Percentiles rank a stretch among this genome's conserved stretches.
These are phyloP conservation scores for Atherinosoma microstoma DNA, from an alignment of 2,797 vertebrate genomes.

Conservation along the genomic window DNA sequence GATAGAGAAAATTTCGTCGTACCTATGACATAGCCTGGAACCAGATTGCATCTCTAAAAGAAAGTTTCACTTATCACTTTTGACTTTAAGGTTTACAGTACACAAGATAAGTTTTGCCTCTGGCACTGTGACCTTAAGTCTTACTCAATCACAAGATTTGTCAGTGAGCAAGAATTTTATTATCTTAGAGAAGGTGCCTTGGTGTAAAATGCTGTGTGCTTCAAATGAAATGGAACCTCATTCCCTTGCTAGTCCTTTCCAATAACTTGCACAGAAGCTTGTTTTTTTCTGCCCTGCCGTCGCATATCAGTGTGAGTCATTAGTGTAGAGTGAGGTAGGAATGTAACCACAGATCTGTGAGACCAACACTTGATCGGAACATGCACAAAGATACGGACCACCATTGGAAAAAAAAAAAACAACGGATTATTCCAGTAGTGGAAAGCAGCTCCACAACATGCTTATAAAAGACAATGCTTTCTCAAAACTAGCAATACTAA, in stretches of 20 bases:
- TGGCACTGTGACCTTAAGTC: constrained; percentile 55
- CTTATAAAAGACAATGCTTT: constrained; percentile 38
- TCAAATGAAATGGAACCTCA: constrained; percentile 33
- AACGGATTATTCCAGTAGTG: constrained; percentile 1
- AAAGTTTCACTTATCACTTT: constrained; percentile 38
- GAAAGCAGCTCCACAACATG: constrained; percentile 38
- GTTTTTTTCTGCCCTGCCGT: constrained; percentile 26
- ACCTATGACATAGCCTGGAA: constrained; percentile 16
- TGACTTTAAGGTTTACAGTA: constrained; percentile 25
- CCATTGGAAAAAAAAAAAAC: background rate
- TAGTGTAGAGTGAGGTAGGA: background rate
- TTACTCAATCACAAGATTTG: constrained; percentile 22
- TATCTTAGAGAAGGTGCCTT: constrained; percentile 38
- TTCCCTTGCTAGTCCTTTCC: constrained; percentile 26
- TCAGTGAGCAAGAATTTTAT: constrained; percentile 23
- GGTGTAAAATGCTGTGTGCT: constrained; percentile 42
- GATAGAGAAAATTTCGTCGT: constrained; percentile 19
- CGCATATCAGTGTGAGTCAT: constrained; percentile 2
- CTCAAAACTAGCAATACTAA: constrained; percentile 34
- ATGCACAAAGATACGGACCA: background rate
- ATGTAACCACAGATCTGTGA: background rate
- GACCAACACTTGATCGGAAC: background rate
- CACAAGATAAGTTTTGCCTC: constrained; percentile 49
- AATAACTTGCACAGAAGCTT: constrained; percentile 24
- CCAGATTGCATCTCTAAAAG: constrained; percentile 29